These are phyloP conservation scores for Callithrix jacchus DNA, from an alignment of 2,113 vertebrate genomes.

Conservation along the genomic window DNA sequence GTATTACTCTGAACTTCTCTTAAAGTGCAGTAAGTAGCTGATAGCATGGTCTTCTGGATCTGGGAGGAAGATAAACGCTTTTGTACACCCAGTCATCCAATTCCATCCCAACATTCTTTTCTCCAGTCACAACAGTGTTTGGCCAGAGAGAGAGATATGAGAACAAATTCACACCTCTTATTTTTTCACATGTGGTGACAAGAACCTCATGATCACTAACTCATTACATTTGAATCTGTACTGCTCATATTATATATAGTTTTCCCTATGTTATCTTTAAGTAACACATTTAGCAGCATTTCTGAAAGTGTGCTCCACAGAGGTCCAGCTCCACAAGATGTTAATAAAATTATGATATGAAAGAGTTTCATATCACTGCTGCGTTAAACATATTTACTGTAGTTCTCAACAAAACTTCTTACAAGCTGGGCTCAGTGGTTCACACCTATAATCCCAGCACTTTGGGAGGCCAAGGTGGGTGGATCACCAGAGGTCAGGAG, in stretches of 20 bases:
- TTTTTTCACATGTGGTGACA: not conserved
- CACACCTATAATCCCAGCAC: no score
- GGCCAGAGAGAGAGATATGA: not conserved
- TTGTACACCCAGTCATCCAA: not conserved
- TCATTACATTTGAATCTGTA: not conserved
- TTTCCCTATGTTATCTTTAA: constrained; percentile 3
- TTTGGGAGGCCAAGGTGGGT: no score
- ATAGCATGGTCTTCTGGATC: not conserved
- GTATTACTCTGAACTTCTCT: constrained; percentile 9
- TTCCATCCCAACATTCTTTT: not conserved
- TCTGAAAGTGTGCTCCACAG: not conserved
- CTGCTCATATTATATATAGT: not conserved
- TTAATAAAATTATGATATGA: constrained; percentile 23
- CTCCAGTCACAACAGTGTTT: not conserved
- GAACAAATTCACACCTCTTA: not conserved
- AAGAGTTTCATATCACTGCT: not conserved
- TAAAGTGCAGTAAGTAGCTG: not conserved
- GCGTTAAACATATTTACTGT: not conserved
- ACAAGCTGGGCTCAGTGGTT: no score
- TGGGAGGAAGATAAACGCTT: not conserved
- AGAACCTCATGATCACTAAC: not conserved
- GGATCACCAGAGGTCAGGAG: no score
- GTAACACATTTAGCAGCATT: constrained; percentile 12
- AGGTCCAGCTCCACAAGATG: not conserved
- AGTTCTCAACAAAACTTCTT: constrained; percentile 9